phyloP scores from a whole-genome alignment of 2,888 invertebrate genomes.

The Sesia bembeciformis region DNA sequence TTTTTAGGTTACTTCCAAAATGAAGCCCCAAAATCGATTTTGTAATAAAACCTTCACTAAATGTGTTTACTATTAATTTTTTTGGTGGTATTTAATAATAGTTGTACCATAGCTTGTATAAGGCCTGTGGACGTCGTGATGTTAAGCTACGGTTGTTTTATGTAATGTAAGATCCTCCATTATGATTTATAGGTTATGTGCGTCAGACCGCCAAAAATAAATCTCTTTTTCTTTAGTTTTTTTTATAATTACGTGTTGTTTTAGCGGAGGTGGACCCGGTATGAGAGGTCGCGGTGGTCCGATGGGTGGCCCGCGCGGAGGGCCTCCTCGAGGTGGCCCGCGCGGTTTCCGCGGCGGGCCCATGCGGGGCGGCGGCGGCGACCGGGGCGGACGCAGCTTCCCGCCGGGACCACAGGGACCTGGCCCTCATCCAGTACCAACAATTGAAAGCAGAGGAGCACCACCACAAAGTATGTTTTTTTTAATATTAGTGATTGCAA shows the following conservation, averaged over 20 bases:
- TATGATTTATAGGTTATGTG: background rate
- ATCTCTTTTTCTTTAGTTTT: background rate
- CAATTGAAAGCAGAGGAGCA: conserved; percentile 58
- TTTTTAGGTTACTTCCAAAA: too few species aligned
- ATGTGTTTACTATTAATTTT: too few species aligned
- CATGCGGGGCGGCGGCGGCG: conserved; percentile 60
- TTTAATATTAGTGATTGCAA: too few species aligned
- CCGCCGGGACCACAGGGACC: conserved; percentile 63
- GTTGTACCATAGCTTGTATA: too few species aligned
- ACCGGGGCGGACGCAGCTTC: conserved; percentile 55
- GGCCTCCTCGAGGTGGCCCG: conserved; percentile 49
- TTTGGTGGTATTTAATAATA: too few species aligned
- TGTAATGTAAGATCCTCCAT: background rate
- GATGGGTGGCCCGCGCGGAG: conserved; percentile 29
- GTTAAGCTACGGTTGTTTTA: background rate
- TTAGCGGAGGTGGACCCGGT: conserved; percentile 40
- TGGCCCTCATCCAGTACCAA: conserved; percentile 65
- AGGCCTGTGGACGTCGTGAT: background rate
- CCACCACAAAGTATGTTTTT: conserved; percentile 46
- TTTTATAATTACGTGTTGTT: background rate
- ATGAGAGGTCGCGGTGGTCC: conserved; percentile 62
- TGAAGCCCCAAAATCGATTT: too few species aligned
- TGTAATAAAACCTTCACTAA: too few species aligned
- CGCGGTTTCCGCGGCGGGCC: conserved; percentile 54
- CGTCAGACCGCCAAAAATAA: background rate